Base-by-base conservation (phyloP, 2,113 vertebrate species). In the Notarius quadriscutis region DNA sequence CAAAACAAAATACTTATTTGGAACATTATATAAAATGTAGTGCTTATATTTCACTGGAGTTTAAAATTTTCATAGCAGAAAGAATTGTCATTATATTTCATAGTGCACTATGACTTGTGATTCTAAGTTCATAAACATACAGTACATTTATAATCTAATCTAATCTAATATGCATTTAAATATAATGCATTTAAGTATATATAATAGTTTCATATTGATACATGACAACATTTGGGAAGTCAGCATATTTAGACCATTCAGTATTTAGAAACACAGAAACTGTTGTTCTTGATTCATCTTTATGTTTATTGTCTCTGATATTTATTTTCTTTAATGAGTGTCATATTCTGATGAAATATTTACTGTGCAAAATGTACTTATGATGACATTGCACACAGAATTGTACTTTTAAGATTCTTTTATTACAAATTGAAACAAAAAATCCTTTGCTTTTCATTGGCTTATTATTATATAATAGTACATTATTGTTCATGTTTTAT, bases 391-490 rank as follows among this genome's bases (percentile, higher is more conserved):
- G 41, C 74, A 77, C 62, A 86, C 9, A 87, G 50, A 84, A 51
- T 9, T 58, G 18, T 20, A 71, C 53, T 75, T 69, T 74, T 6
- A 62, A 50, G 80, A 67, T 65, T 74, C 58, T 79, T 94, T 95
- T 94, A 95, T 95, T 95, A 94, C 89, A 91, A 95, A 95, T 89
- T 83, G 12, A 91, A 89, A 75, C 1, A 14, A 62, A 62, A 87
- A 87, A 22, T 88, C 84, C 10, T 25, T 17, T 69, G 86, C 90
- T 48, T 85, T 91, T 69, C 67, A 57, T 79, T 90, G 41, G 81
- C 90, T 77, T n/a, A 48, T 87, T 67, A 86, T 74, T 89, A 90
- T 89, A 62, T 83, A 79, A 84, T 60, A 60, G 62, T 80, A 87
- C 71, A 86, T 69, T 51, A 53, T 20, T n/a, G 55, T 58, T 75